Evolutionary conservation across 2,888 invertebrate genomes (phyloP).

Genomic region (Unio pictorum): DNA sequence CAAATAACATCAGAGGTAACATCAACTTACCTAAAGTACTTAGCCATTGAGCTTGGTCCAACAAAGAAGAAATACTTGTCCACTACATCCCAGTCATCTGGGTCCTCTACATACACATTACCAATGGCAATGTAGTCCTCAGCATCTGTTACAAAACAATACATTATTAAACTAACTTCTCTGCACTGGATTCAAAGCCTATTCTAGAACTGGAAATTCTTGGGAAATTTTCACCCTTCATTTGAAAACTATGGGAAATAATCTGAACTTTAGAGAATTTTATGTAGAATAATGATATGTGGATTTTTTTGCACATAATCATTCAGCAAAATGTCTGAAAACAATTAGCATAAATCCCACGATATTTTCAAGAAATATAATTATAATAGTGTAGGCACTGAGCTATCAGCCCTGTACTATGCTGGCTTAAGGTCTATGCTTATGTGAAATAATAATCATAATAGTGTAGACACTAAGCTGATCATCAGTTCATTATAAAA

Average conservation of each 20-base stretch:
- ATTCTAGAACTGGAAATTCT: too few species aligned
- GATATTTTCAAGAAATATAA: too few species aligned
- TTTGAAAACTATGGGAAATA: not conserved
- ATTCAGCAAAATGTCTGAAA: too few species aligned
- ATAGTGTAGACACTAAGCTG: too few species aligned
- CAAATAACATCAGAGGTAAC: not conserved
- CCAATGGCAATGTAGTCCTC: slow-evolving; percentile 90
- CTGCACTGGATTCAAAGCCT: not conserved
- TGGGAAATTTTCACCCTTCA: not conserved
- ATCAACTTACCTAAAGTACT: slow-evolving; percentile 52
- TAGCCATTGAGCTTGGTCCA: slow-evolving; percentile 40
- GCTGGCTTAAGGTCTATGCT: too few species aligned
- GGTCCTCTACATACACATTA: slow-evolving; percentile 95
- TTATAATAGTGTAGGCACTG: too few species aligned
- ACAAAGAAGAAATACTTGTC: slow-evolving; percentile 88
- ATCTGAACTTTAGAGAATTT: not conserved
- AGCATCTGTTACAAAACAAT: slow-evolving; percentile 33
- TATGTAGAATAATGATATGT: not conserved
- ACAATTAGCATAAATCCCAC: too few species aligned
- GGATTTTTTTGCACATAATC: too few species aligned
- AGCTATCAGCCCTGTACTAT: too few species aligned
- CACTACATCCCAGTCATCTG: slow-evolving; percentile 98
- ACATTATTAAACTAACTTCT: not conserved
- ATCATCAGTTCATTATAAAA: too few species aligned
- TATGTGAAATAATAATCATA: too few species aligned